Evolutionary conservation across 2,113 vertebrate genomes (phyloP).

Genomic region (Carassius gibelio): DNA sequence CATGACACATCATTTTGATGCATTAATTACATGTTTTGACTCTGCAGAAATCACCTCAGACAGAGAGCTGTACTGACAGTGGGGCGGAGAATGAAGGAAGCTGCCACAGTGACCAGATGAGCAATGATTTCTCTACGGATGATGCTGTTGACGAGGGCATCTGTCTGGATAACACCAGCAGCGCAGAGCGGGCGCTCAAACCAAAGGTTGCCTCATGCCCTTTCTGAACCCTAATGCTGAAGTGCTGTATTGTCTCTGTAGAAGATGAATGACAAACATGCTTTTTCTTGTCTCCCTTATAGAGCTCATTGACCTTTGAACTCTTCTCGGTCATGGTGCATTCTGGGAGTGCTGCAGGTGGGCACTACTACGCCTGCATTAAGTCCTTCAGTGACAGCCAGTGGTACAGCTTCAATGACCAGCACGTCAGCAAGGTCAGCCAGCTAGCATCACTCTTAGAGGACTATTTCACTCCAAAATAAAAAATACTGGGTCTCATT

Average conservation of each 20-base stretch:
- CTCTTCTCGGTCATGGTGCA: constrained; percentile 99
- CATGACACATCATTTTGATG: neutral
- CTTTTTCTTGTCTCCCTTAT: constrained; percentile 47
- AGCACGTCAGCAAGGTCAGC: constrained; percentile 97
- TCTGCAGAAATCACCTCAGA: constrained; percentile 94
- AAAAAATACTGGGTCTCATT: neutral
- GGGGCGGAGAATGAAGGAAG: constrained; percentile 99
- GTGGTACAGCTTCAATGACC: constrained; percentile 99
- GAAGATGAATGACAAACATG: neutral
- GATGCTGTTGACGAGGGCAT: constrained; percentile 98
- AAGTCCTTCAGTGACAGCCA: constrained; percentile 96
- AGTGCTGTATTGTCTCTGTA: too few relatives aligned
- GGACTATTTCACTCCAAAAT: neutral
- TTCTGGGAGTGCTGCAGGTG: constrained; percentile 96
- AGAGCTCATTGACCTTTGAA: constrained; percentile 93
- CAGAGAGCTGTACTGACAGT: constrained; percentile 98
- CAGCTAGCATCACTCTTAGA: neutral
- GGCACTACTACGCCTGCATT: constrained; percentile 98
- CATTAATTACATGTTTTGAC: neutral
- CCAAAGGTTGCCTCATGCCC: constrained; percentile 42
- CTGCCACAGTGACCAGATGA: constrained; percentile 99
- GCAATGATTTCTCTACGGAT: constrained; percentile 97
- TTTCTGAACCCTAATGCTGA: neutral
- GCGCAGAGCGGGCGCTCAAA: constrained; percentile 83
- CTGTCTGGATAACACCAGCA: constrained; percentile 89